phyloP scores from a whole-genome alignment of 2,888 invertebrate genomes.

The Scaptomyza reducta region DNA sequence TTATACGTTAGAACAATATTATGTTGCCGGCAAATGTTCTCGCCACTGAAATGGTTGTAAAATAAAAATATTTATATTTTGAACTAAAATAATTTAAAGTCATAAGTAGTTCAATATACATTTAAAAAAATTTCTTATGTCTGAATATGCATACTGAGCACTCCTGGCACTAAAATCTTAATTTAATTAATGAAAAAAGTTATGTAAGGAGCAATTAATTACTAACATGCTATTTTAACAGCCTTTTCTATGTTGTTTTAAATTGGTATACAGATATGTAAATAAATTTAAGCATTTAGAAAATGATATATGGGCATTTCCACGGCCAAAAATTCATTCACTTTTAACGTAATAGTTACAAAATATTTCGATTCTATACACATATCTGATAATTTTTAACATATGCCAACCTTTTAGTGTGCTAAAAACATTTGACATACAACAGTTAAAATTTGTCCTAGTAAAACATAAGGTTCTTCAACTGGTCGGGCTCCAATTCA shows the following conservation, averaged over 20 bases:
- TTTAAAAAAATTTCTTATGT: not conserved
- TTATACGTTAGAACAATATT: not conserved
- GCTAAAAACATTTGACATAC: not conserved
- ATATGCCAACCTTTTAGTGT: too few species aligned
- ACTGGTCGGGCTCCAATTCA: not conserved
- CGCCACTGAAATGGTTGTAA: not conserved
- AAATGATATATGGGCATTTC: not conserved
- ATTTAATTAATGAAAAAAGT: not conserved
- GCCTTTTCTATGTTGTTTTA: constrained; percentile 7
- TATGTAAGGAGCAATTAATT: constrained; percentile 2
- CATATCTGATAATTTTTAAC: too few species aligned
- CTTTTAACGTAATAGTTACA: not conserved
- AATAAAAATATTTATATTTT: not conserved
- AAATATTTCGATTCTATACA: too few species aligned
- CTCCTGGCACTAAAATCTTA: too few species aligned
- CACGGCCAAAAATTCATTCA: not conserved
- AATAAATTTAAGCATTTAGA: not conserved
- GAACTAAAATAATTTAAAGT: not conserved
- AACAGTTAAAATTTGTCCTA: not conserved
- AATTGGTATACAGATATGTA: not conserved
- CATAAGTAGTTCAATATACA: not conserved
- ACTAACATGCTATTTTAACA: constrained; percentile 12
- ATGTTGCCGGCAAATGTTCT: not conserved
- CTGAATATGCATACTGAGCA: not conserved
- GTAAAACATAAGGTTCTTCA: not conserved